Evolutionary conservation across 2,888 invertebrate species (phyloP).

Genomic region (Erebia ligea): DNA sequence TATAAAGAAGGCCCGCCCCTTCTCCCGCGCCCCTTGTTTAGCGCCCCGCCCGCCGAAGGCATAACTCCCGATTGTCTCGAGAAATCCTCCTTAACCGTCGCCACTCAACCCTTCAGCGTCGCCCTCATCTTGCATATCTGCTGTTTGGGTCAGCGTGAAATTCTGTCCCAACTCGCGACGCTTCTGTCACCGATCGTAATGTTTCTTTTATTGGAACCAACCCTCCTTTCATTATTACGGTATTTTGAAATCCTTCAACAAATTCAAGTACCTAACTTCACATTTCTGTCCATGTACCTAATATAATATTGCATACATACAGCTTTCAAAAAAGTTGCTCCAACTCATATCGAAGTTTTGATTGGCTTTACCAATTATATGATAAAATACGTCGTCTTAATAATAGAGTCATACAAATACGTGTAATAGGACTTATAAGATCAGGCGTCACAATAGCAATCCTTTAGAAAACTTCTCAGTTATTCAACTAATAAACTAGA

Average conservation of each 20-base stretch:
- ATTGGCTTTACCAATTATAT: neutral
- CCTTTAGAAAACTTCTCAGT: neutral
- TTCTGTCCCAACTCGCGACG: slow-evolving; percentile 58
- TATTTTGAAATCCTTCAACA: neutral
- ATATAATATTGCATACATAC: neutral
- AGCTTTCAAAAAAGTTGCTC: slow-evolving; percentile 6
- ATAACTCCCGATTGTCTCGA: slow-evolving; percentile 84
- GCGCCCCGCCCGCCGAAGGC: slow-evolving; percentile 82
- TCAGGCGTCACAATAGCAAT: neutral
- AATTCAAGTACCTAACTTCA: neutral
- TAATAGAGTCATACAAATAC: neutral
- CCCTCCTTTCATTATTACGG: slow-evolving; percentile 29
- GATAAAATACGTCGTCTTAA: neutral
- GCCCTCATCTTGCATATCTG: slow-evolving; percentile 76
- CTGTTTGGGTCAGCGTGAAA: slow-evolving; percentile 82
- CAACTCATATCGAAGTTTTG: slow-evolving; percentile 16
- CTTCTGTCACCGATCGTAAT: slow-evolving; percentile 64
- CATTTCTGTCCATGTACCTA: neutral
- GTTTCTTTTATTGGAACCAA: slow-evolving; percentile 59
- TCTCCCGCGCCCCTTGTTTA: slow-evolving; percentile 79
- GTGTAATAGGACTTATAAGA: neutral
- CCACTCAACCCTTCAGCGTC: slow-evolving; percentile 76
- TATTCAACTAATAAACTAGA: no score
- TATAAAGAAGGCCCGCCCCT: slow-evolving; percentile 87
- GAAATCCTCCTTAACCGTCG: slow-evolving; percentile 80